Percentiles rank a stretch among this genome's conserved stretches.
Conservation (phyloP, 1,140 invertebrate genomes). For the Aphidius gifuensis region DNA sequence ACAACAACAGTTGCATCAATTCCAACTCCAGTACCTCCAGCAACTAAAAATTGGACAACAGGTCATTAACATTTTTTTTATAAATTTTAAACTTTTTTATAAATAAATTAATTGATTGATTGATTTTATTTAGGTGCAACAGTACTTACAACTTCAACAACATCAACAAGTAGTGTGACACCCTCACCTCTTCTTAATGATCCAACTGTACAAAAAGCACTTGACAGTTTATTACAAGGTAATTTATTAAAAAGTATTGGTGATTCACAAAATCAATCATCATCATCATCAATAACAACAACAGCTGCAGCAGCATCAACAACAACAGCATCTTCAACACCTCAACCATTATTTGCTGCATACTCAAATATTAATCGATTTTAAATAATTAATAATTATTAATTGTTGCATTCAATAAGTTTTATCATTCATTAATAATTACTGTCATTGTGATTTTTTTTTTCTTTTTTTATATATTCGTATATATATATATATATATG, state of each 20-base stretch:
- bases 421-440: slow-evolving; percentile 3
- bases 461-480: slow-evolving; percentile 2
- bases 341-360: slow-evolving; percentile 50
- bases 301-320: no score
- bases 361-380: slow-evolving; percentile 51
- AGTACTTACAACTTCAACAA: slow-evolving; percentile 32
- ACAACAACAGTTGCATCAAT: no score
- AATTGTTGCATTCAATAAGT: slow-evolving; percentile 9
- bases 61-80: slow-evolving; percentile 1
- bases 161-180: slow-evolving; percentile 39
- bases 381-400: slow-evolving; percentile 30
- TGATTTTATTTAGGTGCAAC: slow-evolving; percentile 18
- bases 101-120: not conserved
- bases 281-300: slow-evolving; percentile 19
- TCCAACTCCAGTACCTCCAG: no score
- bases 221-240: slow-evolving; percentile 70
- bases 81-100: not conserved
- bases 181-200: slow-evolving; percentile 65
- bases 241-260: slow-evolving; percentile 61
- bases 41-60: not conserved
- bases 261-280: slow-evolving; percentile 37
- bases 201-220: slow-evolving; percentile 70
- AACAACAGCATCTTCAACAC: not conserved
- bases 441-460: not conserved
- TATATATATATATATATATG: slow-evolving; percentile 9